Evolutionary conservation across 1,140 invertebrate genomes (phyloP).

Genomic region (Ylistrum balloti): DNA sequence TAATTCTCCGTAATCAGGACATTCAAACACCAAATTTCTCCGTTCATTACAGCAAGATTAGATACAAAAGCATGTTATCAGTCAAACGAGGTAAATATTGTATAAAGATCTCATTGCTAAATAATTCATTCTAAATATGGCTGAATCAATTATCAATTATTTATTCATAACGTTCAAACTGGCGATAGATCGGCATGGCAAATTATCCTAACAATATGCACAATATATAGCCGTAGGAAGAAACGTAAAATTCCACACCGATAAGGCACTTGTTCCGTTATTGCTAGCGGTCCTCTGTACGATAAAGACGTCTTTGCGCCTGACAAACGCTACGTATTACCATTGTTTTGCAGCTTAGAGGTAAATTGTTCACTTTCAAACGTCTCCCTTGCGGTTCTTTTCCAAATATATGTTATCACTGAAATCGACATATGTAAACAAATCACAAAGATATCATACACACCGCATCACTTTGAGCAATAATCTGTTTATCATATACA

Average conservation of each 20-base stretch:
- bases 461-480: background rate
- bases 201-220: background rate
- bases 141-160: constrained; percentile 35
- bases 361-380: constrained; percentile 39
- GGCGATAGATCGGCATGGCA: background rate
- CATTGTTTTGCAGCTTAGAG: constrained; percentile 38
- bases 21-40: constrained; percentile 6
- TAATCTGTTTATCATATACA: background rate
- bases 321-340: background rate
- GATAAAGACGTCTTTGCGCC: constrained; percentile 26
- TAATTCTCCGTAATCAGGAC: background rate
- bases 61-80: background rate
- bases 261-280: background rate
- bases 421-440: constrained; percentile 35
- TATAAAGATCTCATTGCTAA: constrained; percentile 1
- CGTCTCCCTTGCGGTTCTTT: constrained; percentile 36
- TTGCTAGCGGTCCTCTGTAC: background rate
- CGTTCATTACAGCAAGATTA: constrained; percentile 15
- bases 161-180: constrained; percentile 13
- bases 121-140: constrained; percentile 40
- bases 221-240: background rate
- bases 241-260: background rate
- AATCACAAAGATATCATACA: background rate
- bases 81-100: background rate
- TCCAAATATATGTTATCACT: constrained; percentile 7